These are phyloP conservation scores for Drosophila tani DNA, from an alignment of 1,140 invertebrate species.

Conservation along the genomic window DNA sequence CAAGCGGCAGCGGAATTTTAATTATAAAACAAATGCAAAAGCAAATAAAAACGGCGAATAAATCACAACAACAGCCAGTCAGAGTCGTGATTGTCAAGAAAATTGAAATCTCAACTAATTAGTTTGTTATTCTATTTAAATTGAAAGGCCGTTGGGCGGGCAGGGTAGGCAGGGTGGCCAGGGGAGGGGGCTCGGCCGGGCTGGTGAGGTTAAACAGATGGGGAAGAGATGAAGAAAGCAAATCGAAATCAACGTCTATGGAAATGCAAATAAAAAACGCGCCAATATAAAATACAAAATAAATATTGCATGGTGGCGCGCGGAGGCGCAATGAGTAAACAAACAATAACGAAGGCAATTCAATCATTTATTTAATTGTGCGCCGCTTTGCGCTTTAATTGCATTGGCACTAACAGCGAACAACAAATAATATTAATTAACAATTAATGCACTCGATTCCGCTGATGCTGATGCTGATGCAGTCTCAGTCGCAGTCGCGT, in stretches of 20 bases:
- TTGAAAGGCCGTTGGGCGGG: constrained; percentile 13
- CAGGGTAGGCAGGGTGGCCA: no score
- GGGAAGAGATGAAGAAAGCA: constrained; percentile 13
- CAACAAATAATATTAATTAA: constrained; percentile 73
- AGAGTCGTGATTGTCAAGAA: constrained; percentile 51
- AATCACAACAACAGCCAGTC: constrained; percentile 42
- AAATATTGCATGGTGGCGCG: constrained; percentile 12
- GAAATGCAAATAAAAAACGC: constrained; percentile 53
- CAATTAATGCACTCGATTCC: constrained; percentile 68
- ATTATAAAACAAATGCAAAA: constrained; percentile 54
- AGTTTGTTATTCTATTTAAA: constrained; percentile 82
- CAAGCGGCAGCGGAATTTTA: constrained; percentile 38
- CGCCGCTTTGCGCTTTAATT: constrained; percentile 71
- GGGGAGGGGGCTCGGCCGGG: not conserved
- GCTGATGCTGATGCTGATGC: constrained; percentile 37
- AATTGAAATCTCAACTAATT: constrained; percentile 76
- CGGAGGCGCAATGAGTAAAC: constrained; percentile 37
- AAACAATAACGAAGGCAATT: constrained; percentile 61
- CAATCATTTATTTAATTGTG: constrained; percentile 73
- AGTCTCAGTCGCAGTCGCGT: constrained; percentile 38
- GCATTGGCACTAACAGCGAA: constrained; percentile 47
- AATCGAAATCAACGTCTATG: constrained; percentile 19
- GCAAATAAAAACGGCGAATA: constrained; percentile 42
- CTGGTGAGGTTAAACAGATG: constrained; percentile 23
- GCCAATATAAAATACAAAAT: constrained; percentile 42